These are phyloP conservation scores for Sebastes steindachneri DNA, from an alignment of 2,797 vertebrate genomes.

Conservation along the genomic window DNA sequence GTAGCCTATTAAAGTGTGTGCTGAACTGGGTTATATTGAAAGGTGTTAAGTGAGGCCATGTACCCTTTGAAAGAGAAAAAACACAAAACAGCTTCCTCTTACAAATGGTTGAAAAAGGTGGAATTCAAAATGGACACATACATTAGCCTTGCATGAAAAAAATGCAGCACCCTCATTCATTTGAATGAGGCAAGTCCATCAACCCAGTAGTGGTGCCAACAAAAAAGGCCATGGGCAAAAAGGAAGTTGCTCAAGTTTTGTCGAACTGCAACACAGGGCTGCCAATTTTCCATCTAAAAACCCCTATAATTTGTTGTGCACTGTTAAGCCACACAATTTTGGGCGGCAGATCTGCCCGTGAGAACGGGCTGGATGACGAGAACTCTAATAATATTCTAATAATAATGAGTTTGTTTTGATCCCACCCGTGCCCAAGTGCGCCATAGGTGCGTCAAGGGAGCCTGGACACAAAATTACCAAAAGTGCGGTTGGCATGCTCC, in stretches of 20 bases:
- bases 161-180: neutral
- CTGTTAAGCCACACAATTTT: too few relatives aligned
- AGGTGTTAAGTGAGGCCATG: neutral
- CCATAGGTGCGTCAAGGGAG: too few relatives aligned
- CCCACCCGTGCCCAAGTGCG: too few relatives aligned
- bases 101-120: neutral
- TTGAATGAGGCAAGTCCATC: neutral
- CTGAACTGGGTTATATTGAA: neutral
- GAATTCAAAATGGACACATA: neutral
- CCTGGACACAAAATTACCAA: too few relatives aligned
- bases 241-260: neutral
- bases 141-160: neutral
- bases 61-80: neutral
- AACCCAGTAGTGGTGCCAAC: neutral
- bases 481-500: too few relatives aligned
- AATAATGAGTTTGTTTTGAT: rapidly evolving
- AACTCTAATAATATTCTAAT: too few relatives aligned
- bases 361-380: too few relatives aligned
- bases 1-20: too few relatives aligned
- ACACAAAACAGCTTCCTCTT: neutral
- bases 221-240: neutral
- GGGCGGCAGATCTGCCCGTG: too few relatives aligned
- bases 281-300: too few relatives aligned
- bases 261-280: neutral
- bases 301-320: too few relatives aligned